phyloP scores from a whole-genome alignment of 2,797 vertebrate genomes.

The Mycteria americana region DNA sequence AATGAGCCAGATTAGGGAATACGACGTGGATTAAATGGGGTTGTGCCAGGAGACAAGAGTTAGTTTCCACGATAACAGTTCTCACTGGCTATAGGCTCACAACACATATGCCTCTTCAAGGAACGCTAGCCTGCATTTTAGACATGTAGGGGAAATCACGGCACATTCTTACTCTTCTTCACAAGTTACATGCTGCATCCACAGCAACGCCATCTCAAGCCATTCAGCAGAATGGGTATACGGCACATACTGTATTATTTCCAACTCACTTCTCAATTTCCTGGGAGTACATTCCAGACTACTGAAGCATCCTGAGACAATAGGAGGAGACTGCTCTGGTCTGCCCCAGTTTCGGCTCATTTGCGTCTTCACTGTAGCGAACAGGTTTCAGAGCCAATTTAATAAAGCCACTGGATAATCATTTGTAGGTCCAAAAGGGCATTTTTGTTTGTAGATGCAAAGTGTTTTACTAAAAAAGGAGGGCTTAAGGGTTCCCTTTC shows the following conservation, averaged over 20 bases:
- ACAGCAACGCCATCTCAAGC: neutral
- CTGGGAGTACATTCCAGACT: neutral
- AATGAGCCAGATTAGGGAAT: neutral
- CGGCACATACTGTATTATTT: neutral
- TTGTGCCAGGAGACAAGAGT: neutral
- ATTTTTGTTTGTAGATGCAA: neutral
- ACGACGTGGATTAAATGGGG: neutral
- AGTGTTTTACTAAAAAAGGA: neutral
- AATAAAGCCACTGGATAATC: neutral
- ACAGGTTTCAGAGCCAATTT: neutral
- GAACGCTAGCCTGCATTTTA: neutral
- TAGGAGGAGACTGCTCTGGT: neutral
- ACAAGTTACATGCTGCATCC: neutral
- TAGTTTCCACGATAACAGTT: neutral
- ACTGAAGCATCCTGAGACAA: neutral
- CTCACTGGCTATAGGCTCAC: neutral
- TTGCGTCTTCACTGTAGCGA: neutral
- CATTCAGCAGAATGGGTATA: neutral
- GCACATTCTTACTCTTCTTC: neutral
- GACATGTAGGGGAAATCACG: neutral
- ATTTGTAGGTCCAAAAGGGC: neutral
- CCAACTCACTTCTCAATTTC: neutral
- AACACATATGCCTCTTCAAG: fast-evolving
- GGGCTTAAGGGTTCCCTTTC: neutral
- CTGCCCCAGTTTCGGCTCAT: conserved; percentile 1